These are phyloP conservation scores for Platypus cylindrus DNA, from an alignment of 2,888 invertebrate species.

Conservation along the genomic window DNA sequence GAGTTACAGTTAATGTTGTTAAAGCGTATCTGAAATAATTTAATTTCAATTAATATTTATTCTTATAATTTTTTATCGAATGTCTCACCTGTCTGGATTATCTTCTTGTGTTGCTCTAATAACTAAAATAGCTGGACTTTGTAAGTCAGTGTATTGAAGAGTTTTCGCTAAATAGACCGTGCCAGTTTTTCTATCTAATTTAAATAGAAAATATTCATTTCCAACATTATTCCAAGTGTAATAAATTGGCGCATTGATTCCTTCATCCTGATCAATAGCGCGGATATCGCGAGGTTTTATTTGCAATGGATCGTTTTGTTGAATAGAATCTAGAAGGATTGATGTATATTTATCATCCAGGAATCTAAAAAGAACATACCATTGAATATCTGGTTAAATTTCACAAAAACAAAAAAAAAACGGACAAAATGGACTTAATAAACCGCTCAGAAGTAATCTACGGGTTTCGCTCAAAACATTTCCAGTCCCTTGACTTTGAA, in stretches of 20 bases:
- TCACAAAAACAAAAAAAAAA: no score
- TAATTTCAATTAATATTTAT: neutral
- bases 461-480: no score
- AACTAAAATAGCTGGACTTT: slow-evolving; percentile 65
- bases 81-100: slow-evolving; percentile 59
- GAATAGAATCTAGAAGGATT: slow-evolving; percentile 48
- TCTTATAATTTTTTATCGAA: neutral
- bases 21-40: slow-evolving; percentile 52
- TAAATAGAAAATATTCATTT: slow-evolving; percentile 49
- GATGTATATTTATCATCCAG: slow-evolving; percentile 54
- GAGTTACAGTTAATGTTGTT: slow-evolving; percentile 61
- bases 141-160: slow-evolving; percentile 47
- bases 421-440: no score
- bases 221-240: slow-evolving; percentile 54
- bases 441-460: no score
- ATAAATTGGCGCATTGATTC: slow-evolving; percentile 60
- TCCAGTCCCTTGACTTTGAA: no score
- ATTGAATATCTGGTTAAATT: no score
- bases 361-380: slow-evolving; percentile 38
- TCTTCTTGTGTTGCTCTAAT: slow-evolving; percentile 63
- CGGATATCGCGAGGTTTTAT: slow-evolving; percentile 60
- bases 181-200: slow-evolving; percentile 52
- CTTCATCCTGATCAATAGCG: slow-evolving; percentile 70
- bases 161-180: slow-evolving; percentile 44
- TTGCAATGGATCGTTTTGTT: slow-evolving; percentile 49